Conservation (phyloP, 2,888 invertebrate genomes). For the Julus scandinavius region DNA sequence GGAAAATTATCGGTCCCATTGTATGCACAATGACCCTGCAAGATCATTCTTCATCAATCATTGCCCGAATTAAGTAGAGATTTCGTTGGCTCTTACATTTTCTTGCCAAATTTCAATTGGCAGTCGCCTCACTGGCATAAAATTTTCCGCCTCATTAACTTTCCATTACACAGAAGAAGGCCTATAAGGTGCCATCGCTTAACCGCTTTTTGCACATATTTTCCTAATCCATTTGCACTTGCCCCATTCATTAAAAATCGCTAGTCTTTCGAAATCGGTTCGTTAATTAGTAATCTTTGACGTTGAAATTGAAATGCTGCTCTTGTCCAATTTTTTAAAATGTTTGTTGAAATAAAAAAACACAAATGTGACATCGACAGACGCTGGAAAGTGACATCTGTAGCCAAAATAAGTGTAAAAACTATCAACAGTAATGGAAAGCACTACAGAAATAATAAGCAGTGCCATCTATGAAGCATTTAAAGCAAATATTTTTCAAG, state of each 20-base stretch:
- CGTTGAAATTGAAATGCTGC: conserved; percentile 21
- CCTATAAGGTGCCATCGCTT: conserved; percentile 28
- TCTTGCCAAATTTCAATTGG: conserved; percentile 30
- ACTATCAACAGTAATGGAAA: background rate
- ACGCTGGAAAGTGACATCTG: conserved; percentile 11
- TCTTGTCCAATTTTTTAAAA: background rate
- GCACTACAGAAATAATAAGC: too few relatives aligned
- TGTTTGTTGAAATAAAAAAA: background rate
- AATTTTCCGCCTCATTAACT: conserved; percentile 34
- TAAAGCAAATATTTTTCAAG: background rate
- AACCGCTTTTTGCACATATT: background rate
- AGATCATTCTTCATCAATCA: conserved; percentile 45
- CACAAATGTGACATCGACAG: background rate
- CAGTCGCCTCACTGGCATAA: conserved; percentile 6
- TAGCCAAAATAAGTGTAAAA: background rate
- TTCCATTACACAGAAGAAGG: background rate
- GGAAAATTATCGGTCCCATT: conserved; percentile 25
- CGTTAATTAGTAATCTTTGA: background rate
- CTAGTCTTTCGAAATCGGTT: background rate
- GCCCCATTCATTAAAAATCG: conserved; percentile 36
- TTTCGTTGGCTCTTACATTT: background rate
- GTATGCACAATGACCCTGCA: conserved; percentile 22
- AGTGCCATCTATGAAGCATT: background rate
- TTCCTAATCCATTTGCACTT: conserved; percentile 17
- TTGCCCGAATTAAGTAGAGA: conserved; percentile 28